These are phyloP conservation scores for Pandemis heparana DNA, from an alignment of 2,888 invertebrate species.

Conservation along the genomic window DNA sequence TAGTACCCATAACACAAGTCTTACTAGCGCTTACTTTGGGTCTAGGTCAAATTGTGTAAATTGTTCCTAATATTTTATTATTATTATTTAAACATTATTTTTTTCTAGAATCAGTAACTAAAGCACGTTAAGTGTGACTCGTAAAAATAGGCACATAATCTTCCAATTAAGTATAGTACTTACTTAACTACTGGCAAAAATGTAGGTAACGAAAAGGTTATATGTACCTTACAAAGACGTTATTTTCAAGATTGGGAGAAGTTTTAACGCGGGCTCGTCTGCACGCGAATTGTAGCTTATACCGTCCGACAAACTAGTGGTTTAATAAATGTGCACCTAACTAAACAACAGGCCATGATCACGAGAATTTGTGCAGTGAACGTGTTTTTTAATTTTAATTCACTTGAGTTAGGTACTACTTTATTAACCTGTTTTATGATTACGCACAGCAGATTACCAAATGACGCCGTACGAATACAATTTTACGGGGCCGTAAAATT, in stretches of 20 bases:
- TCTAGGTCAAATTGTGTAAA: too few species aligned
- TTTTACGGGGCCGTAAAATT: slow-evolving; percentile 46
- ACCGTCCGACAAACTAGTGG: background rate
- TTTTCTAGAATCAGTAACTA: too few species aligned
- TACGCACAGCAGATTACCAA: slow-evolving; percentile 33
- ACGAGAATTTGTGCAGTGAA: background rate
- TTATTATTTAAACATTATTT: too few species aligned
- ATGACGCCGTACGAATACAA: slow-evolving; percentile 43
- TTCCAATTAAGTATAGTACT: background rate
- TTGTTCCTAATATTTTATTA: too few species aligned
- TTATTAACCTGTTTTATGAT: slow-evolving; percentile 32
- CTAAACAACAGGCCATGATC: background rate
- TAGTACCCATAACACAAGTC: too few species aligned
- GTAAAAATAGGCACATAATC: background rate
- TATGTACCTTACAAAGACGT: too few species aligned
- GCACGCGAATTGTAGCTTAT: background rate
- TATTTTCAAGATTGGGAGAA: too few species aligned
- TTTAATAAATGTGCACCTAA: background rate
- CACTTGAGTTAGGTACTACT: slow-evolving; percentile 11
- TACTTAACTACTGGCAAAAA: background rate
- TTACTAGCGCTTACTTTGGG: too few species aligned
- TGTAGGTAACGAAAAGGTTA: background rate
- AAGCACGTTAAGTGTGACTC: too few species aligned
- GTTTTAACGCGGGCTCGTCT: background rate
- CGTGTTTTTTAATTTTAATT: background rate